Conservation (phyloP, 2,113 vertebrate genomes). For the Dendropsophus ebraccatus region DNA sequence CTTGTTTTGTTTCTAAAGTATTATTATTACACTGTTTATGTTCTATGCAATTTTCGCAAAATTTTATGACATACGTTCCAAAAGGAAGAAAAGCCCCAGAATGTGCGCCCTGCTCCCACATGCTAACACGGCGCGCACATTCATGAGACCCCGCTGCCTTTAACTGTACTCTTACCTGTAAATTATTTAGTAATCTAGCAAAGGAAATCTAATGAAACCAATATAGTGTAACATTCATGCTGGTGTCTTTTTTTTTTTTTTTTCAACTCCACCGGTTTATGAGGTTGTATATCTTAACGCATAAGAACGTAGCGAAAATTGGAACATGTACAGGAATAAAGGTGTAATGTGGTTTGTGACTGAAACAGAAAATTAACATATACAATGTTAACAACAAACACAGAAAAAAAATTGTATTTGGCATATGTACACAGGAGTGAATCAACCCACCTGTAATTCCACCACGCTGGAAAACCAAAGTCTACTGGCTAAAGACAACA, state of each 20-base stretch:
- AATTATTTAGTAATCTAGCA: conserved; percentile 7
- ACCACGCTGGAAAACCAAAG: not conserved
- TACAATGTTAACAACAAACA: no score
- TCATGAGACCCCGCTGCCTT: conserved; percentile 6
- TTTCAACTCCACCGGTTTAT: not conserved
- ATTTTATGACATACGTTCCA: not conserved
- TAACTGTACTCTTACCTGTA: conserved; percentile 13
- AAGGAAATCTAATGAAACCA: conserved; percentile 25
- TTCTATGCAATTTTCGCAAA: not conserved
- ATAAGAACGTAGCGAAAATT: not conserved
- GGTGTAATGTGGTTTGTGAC: not conserved
- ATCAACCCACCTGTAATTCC: not conserved
- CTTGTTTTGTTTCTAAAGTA: not conserved
- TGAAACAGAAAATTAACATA: not conserved
- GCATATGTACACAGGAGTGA: not conserved
- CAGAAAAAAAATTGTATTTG: not conserved
- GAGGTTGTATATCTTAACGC: not conserved
- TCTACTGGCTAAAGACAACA: not conserved
- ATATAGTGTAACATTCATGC: not conserved
- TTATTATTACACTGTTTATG: not conserved
- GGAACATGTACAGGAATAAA: not conserved
- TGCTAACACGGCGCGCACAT: not conserved
- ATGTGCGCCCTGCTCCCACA: not conserved
- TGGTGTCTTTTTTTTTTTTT: not conserved
- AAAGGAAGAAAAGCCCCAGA: not conserved